These are phyloP conservation scores for Parus major DNA, from an alignment of 2,113 vertebrate species.

Conservation along the genomic window DNA sequence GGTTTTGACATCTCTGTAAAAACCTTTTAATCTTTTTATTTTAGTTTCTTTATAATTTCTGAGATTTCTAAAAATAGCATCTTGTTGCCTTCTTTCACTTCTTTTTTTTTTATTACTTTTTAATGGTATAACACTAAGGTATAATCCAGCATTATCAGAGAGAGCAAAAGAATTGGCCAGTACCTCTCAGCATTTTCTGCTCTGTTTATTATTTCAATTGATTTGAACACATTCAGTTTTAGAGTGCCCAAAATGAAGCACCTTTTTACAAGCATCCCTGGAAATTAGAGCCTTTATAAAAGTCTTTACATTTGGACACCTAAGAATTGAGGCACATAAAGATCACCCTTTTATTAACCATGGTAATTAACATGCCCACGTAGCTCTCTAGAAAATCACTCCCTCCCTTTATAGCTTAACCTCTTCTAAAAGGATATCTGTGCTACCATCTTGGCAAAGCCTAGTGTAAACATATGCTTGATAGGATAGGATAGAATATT, in stretches of 20 bases:
- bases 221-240: not conserved
- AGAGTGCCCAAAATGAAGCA: not conserved
- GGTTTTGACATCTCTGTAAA: not conserved
- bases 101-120: not conserved
- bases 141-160: not conserved
- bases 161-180: not conserved
- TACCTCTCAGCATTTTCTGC: not conserved
- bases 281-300: not conserved
- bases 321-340: not conserved
- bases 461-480: rapidly evolving
- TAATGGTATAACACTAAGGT: not conserved
- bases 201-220: not conserved
- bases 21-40: not conserved
- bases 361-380: not conserved
- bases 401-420: not conserved
- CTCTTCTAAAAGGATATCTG: not conserved
- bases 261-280: not conserved
- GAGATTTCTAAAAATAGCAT: not conserved
- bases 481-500: not conserved
- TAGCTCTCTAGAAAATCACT: slow-evolving; percentile 17
- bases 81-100: not conserved
- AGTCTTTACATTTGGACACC: not conserved
- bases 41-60: not conserved
- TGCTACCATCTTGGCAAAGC: not conserved
- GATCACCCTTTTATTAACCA: not conserved